Evolutionary conservation across 2,888 invertebrate species (phyloP).

Genomic region (Eristalinus sepulchralis): DNA sequence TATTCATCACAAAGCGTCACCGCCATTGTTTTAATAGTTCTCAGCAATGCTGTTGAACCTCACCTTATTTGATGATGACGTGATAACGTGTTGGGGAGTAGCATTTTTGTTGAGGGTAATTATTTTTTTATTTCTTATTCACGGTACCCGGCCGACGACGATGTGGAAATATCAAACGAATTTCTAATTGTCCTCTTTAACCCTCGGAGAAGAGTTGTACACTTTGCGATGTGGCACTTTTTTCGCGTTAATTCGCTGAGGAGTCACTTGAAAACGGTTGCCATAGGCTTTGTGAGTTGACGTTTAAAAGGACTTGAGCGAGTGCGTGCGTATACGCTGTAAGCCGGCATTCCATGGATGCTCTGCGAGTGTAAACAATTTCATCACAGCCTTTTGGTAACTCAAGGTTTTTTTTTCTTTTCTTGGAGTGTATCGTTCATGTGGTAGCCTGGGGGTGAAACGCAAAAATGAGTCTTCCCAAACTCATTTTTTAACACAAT

Average conservation of each 20-base stretch:
- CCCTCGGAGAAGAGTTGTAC: slow-evolving; percentile 41
- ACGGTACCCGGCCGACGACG: slow-evolving; percentile 20
- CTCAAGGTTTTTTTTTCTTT: too few species aligned
- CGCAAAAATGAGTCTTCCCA: too few species aligned
- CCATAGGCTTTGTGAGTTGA: not conserved
- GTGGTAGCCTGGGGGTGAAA: too few species aligned
- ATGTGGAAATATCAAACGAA: slow-evolving; percentile 56
- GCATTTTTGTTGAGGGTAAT: slow-evolving; percentile 52
- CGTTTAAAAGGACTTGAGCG: not conserved
- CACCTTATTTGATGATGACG: slow-evolving; percentile 65
- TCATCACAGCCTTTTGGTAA: too few species aligned
- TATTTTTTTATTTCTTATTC: slow-evolving; percentile 22
- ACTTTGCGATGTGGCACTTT: not conserved
- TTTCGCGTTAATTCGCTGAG: slow-evolving; percentile 3
- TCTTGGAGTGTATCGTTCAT: too few species aligned
- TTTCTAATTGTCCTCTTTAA: slow-evolving; percentile 66
- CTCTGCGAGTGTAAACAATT: too few species aligned
- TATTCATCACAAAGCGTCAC: not conserved
- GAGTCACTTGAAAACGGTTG: not conserved
- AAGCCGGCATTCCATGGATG: too few species aligned
- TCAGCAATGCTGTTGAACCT: slow-evolving; percentile 48
- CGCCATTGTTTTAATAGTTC: not conserved
- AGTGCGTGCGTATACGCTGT: not conserved
- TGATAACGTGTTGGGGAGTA: slow-evolving; percentile 64
- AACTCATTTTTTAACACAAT: too few species aligned